Conservation (phyloP, 2,797 vertebrate genomes). For the Schizopygopsis malacanthus region DNA sequence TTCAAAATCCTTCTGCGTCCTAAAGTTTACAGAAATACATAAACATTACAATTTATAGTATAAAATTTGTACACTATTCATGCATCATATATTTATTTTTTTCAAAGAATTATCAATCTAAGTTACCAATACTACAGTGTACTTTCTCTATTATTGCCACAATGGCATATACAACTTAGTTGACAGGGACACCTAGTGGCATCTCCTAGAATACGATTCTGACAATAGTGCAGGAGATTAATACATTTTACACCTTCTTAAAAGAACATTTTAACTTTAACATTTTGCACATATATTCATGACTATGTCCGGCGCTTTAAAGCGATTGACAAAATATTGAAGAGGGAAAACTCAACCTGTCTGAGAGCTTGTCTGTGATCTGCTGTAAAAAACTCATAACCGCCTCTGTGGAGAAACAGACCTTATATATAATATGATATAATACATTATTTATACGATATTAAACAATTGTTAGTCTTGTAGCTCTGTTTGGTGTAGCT, state of each 20-base stretch:
- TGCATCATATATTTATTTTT: neutral
- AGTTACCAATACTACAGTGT: neutral
- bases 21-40: conserved; percentile 68
- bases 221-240: neutral
- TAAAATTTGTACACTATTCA: neutral
- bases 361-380: conserved; percentile 88
- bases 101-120: neutral
- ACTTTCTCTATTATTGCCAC: neutral
- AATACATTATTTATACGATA: too few relatives aligned
- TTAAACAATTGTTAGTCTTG: neutral
- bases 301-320: neutral
- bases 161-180: neutral
- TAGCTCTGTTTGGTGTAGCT: neutral
- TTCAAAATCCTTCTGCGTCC: conserved; percentile 89
- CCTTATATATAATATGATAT: neutral
- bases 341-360: conserved; percentile 78
- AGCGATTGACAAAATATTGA: neutral
- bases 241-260: neutral
- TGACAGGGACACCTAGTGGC: conserved; percentile 60
- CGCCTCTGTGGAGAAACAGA: conserved; percentile 79
- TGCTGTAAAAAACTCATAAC: conserved; percentile 92
- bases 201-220: neutral
- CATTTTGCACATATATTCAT: neutral
- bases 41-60: neutral
- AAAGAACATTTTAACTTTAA: neutral